Conservation (phyloP, 1,140 invertebrate species). For the Diprion similis region DNA sequence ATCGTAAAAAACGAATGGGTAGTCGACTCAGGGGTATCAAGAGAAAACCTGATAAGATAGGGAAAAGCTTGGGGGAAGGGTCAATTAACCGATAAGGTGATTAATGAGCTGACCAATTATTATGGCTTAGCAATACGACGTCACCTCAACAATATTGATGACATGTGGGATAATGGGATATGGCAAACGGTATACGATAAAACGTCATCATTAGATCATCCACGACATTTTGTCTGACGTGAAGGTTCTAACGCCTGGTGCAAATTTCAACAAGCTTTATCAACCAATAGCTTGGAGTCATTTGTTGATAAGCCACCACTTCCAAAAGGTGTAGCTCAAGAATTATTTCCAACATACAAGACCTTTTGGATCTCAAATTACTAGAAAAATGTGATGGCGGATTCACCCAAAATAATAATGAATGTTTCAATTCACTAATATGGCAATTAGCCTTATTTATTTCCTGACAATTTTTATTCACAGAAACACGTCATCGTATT, state of each 20-base stretch:
- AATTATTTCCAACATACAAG: not conserved
- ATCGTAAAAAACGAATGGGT: no score
- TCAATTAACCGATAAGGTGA: no score
- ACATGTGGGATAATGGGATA: conserved; percentile 16
- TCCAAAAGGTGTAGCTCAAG: conserved; percentile 5
- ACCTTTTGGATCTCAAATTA: not conserved
- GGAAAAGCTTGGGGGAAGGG: no score
- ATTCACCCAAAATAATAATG: not conserved
- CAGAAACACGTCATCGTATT: no score
- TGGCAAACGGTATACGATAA: conserved; percentile 16
- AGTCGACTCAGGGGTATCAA: no score
- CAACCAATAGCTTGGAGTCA: conserved; percentile 13
- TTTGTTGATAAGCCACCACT: conserved; percentile 15
- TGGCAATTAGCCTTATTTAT: no score
- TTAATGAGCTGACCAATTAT: no score
- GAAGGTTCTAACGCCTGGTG: conserved; percentile 9
- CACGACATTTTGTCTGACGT: conserved; percentile 13
- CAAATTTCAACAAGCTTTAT: conserved; percentile 12
- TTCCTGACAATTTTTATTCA: no score
- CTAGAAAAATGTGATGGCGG: not conserved
- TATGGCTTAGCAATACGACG: no score
- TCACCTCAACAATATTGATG: conserved; percentile 15
- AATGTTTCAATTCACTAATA: not conserved
- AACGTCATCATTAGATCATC: conserved; percentile 13
- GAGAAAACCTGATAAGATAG: no score